Percentiles rank a stretch among this genome's conserved stretches.
Evolutionary conservation across 2,888 invertebrate genomes (phyloP).

Genomic region (Epiblema foenella): DNA sequence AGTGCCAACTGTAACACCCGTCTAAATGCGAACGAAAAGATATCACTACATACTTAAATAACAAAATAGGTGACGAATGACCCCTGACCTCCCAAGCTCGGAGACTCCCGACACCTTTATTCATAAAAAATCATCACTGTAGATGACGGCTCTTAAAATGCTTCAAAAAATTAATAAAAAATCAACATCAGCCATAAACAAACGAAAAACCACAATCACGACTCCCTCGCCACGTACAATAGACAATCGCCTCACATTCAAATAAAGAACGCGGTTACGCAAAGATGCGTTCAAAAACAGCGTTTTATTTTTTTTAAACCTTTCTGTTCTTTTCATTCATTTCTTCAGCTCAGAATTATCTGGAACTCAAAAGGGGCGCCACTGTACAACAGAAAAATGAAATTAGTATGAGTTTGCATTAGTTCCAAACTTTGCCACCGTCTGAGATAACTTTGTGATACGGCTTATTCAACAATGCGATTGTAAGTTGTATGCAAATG

Average conservation of each 20-base stretch:
- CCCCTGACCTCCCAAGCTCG: too few relatives aligned
- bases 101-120: too few relatives aligned
- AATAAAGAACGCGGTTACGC: constrained; percentile 73
- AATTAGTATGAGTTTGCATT: not conserved
- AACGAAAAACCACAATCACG: constrained; percentile 33
- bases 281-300: constrained; percentile 76
- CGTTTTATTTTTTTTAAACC: constrained; percentile 55
- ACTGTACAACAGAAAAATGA: not conserved
- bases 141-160: not conserved
- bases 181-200: constrained; percentile 2
- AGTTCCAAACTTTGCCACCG: constrained; percentile 33
- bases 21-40: too few relatives aligned
- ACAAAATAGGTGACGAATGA: too few relatives aligned
- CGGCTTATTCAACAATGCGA: constrained; percentile 55
- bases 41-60: too few relatives aligned
- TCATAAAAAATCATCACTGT: too few relatives aligned
- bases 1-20: too few relatives aligned
- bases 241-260: constrained; percentile 57
- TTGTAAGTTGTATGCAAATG: constrained; percentile 77
- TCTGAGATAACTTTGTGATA: constrained; percentile 52
- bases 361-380: constrained; percentile 15
- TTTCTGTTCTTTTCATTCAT: constrained; percentile 66
- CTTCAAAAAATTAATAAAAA: not conserved
- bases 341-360: constrained; percentile 51
- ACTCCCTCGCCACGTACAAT: constrained; percentile 39